Evolutionary conservation across 2,888 invertebrate species (phyloP), one percentile per base, ranked within the genome.

Genomic region (Syrphus vitripennis): DNA sequence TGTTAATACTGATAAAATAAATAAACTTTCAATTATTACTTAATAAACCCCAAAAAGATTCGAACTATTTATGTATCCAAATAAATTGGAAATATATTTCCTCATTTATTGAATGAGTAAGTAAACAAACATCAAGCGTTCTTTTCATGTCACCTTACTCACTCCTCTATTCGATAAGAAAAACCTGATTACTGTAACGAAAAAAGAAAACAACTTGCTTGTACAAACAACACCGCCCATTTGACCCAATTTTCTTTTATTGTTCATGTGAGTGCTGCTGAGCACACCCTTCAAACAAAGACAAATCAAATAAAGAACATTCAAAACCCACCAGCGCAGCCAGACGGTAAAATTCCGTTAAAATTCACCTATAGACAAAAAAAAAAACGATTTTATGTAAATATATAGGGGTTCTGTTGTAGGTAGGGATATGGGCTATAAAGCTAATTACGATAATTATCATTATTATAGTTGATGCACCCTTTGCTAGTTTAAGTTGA

Each of bases 371-470:
- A 65, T 12, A 69, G n/a, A 19, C 2, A 57, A 9, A 16, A n/a
- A 24, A 26, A 29, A 14, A 57, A 79, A 45, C 31, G 19, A 3
- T 26, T 24, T 45, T 69, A 48, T 45, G 14, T 21, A 16, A 24
- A 61, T 53, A 61, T 53, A 55, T 45, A 65, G 7, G 74, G 80
- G 42, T 57, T 61, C 37, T 14, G 3, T 7, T 50, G 3, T 19
- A 19, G 10, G 42, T 1, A 34, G n/a, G 34, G 10, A 29, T 19
- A 40, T 21, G 53, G 63, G 48, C 69, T 63, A 57, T 53, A 57
- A 70, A 42, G 50, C 57, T 79, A 79, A 83, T 83, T 83, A 61
- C 67, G 34, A 69, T 79, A 75, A 83, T 83, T 79, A 83, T 55
- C 69, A 57, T 75, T 61, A 53, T 50, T 26, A 19, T 19, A n/a